Base-by-base conservation (phyloP, 2,888 invertebrate species). In the Deilephila porcellus region DNA sequence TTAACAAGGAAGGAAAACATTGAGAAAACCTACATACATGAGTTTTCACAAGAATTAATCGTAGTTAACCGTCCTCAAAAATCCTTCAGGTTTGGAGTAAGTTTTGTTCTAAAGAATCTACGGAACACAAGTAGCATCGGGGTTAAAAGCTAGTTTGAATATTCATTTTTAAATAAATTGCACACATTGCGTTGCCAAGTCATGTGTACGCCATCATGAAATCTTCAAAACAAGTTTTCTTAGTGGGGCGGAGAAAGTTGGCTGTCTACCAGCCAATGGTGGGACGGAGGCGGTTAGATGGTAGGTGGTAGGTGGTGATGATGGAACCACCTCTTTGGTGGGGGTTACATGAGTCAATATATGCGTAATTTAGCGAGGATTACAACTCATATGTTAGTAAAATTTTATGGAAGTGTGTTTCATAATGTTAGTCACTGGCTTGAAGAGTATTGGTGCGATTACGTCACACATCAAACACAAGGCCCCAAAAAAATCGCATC, bases 191-290 rank as follows among this genome's bases (percentile, higher is more conserved):
- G n/a, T 56, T n/a, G 29, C 14, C 14, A 8, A 60, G 14, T 19
- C 32, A 34, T 34, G 62, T 32, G 19, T 63, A 19, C 62, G 62
- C 62, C 32, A 63, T 63, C n/a, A 17, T 32, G 37, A 25, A 20
- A 20, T 34, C n/a, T 37, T 64, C 32, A 32, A 45, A 64, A 64
- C 37, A 7, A 45, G 64, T 45, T 64, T 45, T n/a, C 25, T 17
- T 25, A n/a, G 45, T 64, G 14, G 64, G 45, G 20, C 37, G 64
- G 64, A 14, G 64, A 64, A 64, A 64, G 64, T 45, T 37, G 11
- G 64, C 20, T 1, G 8, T n/a, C 19, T 8, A 45, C 20, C 20
- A 64, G 37, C 64, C 64, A 64, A 64, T 64, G 20, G 45, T n/a
- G 37, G 3, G 14, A 3, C n/a, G 4, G 11, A 32, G 32, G 32